phyloP scores from a whole-genome alignment of 2,797 vertebrate genomes.

The Galago senegalensis region DNA sequence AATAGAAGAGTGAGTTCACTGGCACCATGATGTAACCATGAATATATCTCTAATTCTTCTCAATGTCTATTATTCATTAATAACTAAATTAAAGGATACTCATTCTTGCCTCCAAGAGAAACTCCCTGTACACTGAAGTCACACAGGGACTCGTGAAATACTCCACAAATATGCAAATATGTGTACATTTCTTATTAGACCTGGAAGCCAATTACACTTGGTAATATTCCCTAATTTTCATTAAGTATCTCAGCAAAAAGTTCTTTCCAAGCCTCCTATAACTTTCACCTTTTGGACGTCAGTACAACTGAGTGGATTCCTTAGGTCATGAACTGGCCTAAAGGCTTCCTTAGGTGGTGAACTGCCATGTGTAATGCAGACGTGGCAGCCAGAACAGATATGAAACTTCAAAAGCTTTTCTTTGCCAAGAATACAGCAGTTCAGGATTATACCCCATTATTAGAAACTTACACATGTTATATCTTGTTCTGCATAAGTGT shows the following conservation, averaged over 20 bases:
- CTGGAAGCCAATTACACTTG: not conserved
- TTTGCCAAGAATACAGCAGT: not conserved
- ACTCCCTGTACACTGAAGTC: not conserved
- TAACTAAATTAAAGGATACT: not conserved
- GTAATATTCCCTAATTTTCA: not conserved
- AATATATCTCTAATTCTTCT: not conserved
- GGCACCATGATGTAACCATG: not conserved
- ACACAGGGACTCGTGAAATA: not conserved
- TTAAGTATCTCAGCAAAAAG: not conserved
- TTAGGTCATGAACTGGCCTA: no score
- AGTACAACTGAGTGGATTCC: not conserved
- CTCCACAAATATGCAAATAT: not conserved
- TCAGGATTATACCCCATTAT: not conserved
- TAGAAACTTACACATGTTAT: not conserved
- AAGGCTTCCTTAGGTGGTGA: not conserved
- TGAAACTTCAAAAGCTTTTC: not conserved
- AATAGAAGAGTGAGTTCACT: not conserved
- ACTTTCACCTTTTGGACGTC: not conserved
- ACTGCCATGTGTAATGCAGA: not conserved
- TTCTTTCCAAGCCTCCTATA: not conserved
- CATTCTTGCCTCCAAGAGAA: not conserved
- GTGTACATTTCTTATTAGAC: not conserved
- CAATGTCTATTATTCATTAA: not conserved
- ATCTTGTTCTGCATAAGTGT: not conserved
- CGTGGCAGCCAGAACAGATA: not conserved